These are phyloP conservation scores for Melanostoma mellinum DNA, from an alignment of 2,888 invertebrate genomes.

Conservation along the genomic window DNA sequence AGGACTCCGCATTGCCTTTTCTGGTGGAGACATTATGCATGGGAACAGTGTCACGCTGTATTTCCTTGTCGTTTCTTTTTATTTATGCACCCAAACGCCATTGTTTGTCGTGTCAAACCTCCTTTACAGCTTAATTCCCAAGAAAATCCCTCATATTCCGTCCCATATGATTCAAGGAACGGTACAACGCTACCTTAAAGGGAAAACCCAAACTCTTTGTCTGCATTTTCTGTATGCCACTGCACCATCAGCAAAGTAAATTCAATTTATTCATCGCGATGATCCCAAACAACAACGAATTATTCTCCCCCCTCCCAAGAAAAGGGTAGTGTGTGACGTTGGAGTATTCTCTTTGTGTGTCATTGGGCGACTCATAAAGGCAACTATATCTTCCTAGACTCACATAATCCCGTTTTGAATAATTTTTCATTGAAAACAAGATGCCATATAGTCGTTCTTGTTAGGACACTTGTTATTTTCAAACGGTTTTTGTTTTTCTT, in stretches of 20 bases:
- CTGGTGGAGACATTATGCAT: no score
- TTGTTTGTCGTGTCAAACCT: constrained; percentile 15
- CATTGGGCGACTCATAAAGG: constrained; percentile 41
- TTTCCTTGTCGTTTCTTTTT: not conserved
- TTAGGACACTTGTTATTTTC: constrained; percentile 71
- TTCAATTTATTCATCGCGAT: constrained; percentile 48
- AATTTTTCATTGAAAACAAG: constrained; percentile 46
- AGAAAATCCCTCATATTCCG: constrained; percentile 3
- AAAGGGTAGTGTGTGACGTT: constrained; percentile 6
- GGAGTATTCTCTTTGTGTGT: constrained; percentile 50
- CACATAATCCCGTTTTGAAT: constrained; percentile 60
- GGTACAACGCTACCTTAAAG: constrained; percentile 54
- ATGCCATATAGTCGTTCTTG: constrained; percentile 51
- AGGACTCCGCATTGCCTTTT: not conserved
- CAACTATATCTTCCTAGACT: constrained; percentile 6
- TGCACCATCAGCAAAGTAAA: constrained; percentile 1
- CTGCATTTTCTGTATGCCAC: constrained; percentile 8
- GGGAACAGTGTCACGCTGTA: not conserved
- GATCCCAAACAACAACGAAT: constrained; percentile 5
- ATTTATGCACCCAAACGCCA: not conserved
- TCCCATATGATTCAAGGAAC: constrained; percentile 39
- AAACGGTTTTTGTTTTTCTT: constrained; percentile 52
- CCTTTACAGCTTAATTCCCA: constrained; percentile 12
- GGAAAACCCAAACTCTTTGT: constrained; percentile 34
- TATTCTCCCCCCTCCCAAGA: constrained; percentile 32